phyloP scores from a whole-genome alignment of 2,113 vertebrate genomes.

The Ceyx cyanopectus region DNA sequence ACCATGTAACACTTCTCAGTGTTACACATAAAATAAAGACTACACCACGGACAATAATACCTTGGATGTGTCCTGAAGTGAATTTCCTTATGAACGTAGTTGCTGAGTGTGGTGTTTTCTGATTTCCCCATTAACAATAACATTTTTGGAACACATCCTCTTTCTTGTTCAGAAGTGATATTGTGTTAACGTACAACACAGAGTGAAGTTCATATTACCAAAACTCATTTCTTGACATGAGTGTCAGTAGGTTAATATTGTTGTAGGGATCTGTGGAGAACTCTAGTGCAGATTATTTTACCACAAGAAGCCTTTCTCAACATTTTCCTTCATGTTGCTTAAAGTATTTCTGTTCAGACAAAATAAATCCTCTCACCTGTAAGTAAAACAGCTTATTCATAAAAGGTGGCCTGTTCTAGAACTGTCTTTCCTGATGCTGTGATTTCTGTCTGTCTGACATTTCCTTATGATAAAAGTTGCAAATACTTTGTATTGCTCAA shows the following conservation, averaged over 20 bases:
- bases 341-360: not conserved
- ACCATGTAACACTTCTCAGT: slow-evolving; percentile 39
- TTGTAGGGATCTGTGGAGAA: not conserved
- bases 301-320: not conserved
- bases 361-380: slow-evolving; percentile 21
- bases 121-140: slow-evolving; percentile 67
- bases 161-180: not conserved
- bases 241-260: not conserved
- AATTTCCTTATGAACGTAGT: slow-evolving; percentile 44
- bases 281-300: not conserved
- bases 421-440: not conserved
- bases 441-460: slow-evolving; percentile 1
- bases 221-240: not conserved
- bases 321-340: not conserved
- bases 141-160: slow-evolving; percentile 33
- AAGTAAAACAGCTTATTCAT: not conserved
- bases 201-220: not conserved
- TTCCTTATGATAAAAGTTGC: not conserved
- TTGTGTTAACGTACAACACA: not conserved
- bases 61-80: slow-evolving; percentile 6
- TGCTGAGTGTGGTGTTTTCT: slow-evolving; percentile 16
- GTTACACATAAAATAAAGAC: slow-evolving; percentile 45
- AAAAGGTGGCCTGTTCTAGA: not conserved
- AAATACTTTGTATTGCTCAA: not conserved
- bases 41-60: slow-evolving; percentile 4